Conservation (phyloP, 30 jellyfish, hydroid and myxozoan genomes). For the Hydractinia symbiolongicarpus region DNA sequence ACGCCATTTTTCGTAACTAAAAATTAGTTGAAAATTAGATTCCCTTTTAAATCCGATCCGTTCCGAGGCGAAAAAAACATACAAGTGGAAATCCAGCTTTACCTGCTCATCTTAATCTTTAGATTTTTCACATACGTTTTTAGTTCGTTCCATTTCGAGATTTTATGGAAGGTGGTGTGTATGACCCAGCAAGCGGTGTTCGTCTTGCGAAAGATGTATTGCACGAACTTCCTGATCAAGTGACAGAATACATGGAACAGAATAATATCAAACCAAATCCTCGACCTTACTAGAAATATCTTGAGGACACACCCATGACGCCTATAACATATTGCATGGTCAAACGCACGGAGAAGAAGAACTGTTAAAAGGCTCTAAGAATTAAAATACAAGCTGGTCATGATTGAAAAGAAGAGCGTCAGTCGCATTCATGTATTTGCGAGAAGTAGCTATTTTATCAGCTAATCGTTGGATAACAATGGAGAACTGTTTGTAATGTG, state of each 20-base stretch:
- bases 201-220: constrained; percentile 74
- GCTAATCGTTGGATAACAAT: too few species aligned
- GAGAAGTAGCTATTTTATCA: too few species aligned
- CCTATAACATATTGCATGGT: neutral
- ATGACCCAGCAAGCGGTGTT: constrained; percentile 49
- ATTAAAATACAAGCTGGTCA: too few species aligned
- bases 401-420: too few species aligned
- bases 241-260: constrained; percentile 61
- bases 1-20: too few species aligned
- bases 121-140: neutral
- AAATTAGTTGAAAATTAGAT: too few species aligned
- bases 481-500: too few species aligned
- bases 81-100: too few species aligned
- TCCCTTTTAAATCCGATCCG: too few species aligned
- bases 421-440: too few species aligned
- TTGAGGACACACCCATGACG: neutral
- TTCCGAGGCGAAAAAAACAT: too few species aligned
- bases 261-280: constrained; percentile 28
- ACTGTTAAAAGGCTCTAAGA: neutral
- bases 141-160: constrained; percentile 92
- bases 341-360: neutral
- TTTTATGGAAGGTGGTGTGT: constrained; percentile 31
- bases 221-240: constrained; percentile 77
- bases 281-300: constrained; percentile 17
- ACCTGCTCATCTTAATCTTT: too few species aligned